phyloP scores from a whole-genome alignment of 1,140 invertebrate genomes.

The Zeugodacus cucurbitae region DNA sequence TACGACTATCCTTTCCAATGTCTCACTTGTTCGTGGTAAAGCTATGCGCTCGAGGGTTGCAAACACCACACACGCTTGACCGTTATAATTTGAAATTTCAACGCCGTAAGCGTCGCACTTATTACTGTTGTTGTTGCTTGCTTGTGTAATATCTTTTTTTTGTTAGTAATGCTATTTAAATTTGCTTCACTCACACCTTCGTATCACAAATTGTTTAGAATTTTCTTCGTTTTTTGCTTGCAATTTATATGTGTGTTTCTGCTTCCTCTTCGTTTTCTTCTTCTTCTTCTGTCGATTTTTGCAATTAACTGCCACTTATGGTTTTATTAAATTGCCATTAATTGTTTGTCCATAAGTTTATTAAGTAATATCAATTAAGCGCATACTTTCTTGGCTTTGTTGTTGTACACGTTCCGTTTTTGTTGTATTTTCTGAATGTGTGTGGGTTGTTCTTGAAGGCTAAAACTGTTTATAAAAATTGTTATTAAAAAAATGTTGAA shows the following conservation, averaged over 20 bases:
- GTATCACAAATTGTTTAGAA: background rate
- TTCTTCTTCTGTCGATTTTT: background rate
- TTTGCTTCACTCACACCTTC: background rate
- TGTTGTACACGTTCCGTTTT: background rate
- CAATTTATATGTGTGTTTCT: background rate
- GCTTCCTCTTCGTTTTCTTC: background rate
- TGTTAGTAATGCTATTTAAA: background rate
- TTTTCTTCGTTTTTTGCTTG: background rate
- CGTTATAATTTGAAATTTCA: slow-evolving; percentile 1
- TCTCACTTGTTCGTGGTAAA: background rate
- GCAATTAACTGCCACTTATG: background rate
- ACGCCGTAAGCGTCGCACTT: background rate
- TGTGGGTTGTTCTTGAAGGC: background rate
- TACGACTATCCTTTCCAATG: background rate
- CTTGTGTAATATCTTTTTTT: background rate
- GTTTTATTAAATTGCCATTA: slow-evolving; percentile 23
- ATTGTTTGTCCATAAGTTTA: background rate
- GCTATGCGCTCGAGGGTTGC: background rate
- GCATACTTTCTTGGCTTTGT: background rate
- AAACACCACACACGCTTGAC: background rate
- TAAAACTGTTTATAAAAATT: background rate
- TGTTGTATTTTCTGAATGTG: background rate
- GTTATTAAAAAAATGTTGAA: background rate
- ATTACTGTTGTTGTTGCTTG: background rate
- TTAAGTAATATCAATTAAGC: background rate